These are phyloP conservation scores for Helogale parvula DNA, from an alignment of 2,113 vertebrate species.

Conservation along the genomic window DNA sequence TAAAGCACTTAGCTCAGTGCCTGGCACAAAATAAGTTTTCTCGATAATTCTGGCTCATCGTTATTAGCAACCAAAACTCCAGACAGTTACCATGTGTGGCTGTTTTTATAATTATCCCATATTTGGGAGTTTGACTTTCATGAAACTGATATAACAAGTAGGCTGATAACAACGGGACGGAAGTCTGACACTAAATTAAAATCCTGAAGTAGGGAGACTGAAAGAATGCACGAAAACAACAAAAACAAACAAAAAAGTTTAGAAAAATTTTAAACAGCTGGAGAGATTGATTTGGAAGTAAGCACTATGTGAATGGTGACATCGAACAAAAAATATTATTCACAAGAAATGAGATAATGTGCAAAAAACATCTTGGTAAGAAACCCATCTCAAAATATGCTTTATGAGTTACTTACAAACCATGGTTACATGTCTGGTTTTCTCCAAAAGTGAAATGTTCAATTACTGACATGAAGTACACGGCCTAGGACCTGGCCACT, in stretches of 20 bases:
- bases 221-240: slow-evolving; percentile 39
- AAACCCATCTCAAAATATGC: slow-evolving; percentile 76
- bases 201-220: slow-evolving; percentile 33
- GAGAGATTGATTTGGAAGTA: slow-evolving; percentile 75
- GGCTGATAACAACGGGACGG: background rate
- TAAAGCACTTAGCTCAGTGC: background rate
- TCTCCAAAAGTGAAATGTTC: slow-evolving; percentile 78
- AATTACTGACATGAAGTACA: slow-evolving; percentile 79
- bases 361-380: slow-evolving; percentile 81
- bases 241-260: slow-evolving; percentile 62
- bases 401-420: slow-evolving; percentile 77
- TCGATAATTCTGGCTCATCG: background rate
- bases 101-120: slow-evolving; percentile 45
- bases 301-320: slow-evolving; percentile 33
- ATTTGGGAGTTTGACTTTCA: slow-evolving; percentile 23
- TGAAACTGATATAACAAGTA: slow-evolving; percentile 20
- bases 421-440: slow-evolving; percentile 79
- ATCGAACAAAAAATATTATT: slow-evolving; percentile 75
- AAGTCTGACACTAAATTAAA: slow-evolving; percentile 71
- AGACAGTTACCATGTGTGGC: background rate
- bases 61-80: background rate
- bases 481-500: slow-evolving; percentile 66
- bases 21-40: background rate
- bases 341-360: slow-evolving; percentile 81
- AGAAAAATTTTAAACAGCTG: slow-evolving; percentile 77